Base-by-base conservation (phyloP, 1,140 invertebrate genomes). In the Papilio xuthus region DNA sequence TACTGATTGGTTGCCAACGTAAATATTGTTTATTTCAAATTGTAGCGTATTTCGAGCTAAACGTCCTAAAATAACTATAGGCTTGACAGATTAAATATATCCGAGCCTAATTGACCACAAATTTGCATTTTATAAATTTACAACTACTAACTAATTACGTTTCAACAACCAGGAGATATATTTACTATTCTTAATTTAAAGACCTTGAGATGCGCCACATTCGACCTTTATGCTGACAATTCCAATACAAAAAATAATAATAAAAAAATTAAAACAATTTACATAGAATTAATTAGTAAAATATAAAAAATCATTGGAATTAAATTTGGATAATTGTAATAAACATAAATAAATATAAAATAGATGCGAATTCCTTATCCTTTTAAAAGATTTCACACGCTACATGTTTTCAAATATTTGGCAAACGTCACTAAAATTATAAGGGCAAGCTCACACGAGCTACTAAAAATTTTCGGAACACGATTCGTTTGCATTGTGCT, bases 141-240 rank as follows among this genome's bases (percentile, higher is more conserved):
- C 82, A 87, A 81, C 85, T 85, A 83, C 84, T 77, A 83, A 85
- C 82, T 87, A 86, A 86, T 87, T 80, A 86, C 83, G 86, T 85
- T 87, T 93, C 85, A 93, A 92, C 91, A 93, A 93, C 92, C 92
- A 92, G 85, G 88, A 89, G 88, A 90, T 88, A 86, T 87, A 89
- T 86, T 89, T 89, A 86, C 88, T 92, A 92, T 82, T 84, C 85
- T 88, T 88, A 88, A 80, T 81, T 88, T 88, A 87, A 82, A 81
- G 37, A 83, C 84, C 88, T 37, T 92, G 90, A 90, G 89, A 92
- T 89, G 90, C 83, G 82, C 73, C 83, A 86, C 88, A 81, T 80
- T 84, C 84, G 81, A 86, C 81, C 42, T 13, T 18, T 18, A 50
- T 50, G n/a, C 20, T 53, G 77, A 82, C 82, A 84, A 81, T 71